Base-by-base conservation (phyloP, 2,797 vertebrate genomes). In the Buceros bicornis region DNA sequence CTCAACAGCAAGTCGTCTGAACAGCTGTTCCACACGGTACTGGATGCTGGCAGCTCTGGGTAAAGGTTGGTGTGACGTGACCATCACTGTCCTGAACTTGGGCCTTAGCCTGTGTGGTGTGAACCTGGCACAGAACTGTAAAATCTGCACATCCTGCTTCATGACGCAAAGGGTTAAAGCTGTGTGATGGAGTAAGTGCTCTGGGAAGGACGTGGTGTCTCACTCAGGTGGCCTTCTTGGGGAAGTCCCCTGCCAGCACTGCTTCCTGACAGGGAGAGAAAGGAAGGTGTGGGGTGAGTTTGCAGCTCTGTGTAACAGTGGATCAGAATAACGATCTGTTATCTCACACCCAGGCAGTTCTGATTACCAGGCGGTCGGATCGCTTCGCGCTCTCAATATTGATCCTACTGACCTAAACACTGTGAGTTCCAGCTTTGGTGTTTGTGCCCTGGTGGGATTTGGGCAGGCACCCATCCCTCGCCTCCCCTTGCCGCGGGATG, bases 401-500 rank as follows among this genome's bases (percentile, higher is more conserved):
- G 25, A n/a, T 43, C 76, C 35, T 25, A 2, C 37, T 31, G 29
- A 8, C 42, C 43, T 8, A 40, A 66, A 24, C 6, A 5, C 18
- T 2, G 13, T 0, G 1, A 21, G 11, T 37, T 48, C 42, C 70
- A 42, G 66, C 10, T 28, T 21, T 13, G 33, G 28, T 29, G 20
- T n/a, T 31, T 14, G 42, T 57, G n/a, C 19, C 69, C 18, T 37
- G 66, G 31, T 22, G 80, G 48, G 24, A 13, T 31, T 28, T 64
- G 50, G 28, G 61, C 48, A 93, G 50, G 18, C 14, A 22, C 5
- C 20, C 29, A 8, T 4, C 8, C 11, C 29, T 47, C 5, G 29
- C 71, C 42, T 62, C 6, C 0, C 45, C 73, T 33, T 65, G 29
- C 70, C 8, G 1, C 5, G 14, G 58, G 24, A 21, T 1, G 0